Conservation (phyloP, 2,888 invertebrate species). For the Chloromyia formosa region DNA sequence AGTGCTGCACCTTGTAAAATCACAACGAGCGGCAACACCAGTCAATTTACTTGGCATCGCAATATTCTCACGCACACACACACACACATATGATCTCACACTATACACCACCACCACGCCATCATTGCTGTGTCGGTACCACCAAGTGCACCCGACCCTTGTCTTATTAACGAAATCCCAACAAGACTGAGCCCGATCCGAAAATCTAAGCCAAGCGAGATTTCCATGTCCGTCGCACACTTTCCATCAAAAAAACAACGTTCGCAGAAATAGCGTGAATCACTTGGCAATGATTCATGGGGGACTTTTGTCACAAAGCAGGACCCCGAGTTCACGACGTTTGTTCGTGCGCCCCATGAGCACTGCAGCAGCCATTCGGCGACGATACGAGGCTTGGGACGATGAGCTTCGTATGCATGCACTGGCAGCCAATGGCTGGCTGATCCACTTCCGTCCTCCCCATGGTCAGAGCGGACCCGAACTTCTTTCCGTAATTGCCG, state of each 20-base stretch:
- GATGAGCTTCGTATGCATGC: no score
- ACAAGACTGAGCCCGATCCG: not conserved
- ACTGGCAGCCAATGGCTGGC: no score
- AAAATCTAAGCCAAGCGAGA: not conserved
- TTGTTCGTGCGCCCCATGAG: not conserved
- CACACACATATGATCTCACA: no score
- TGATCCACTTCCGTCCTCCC: no score
- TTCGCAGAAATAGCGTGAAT: slow-evolving; percentile 4
- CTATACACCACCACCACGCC: no score
- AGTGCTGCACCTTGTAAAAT: no score
- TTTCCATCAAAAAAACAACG: slow-evolving; percentile 10
- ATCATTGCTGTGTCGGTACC: not conserved
- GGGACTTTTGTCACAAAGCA: not conserved
- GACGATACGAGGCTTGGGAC: no score
- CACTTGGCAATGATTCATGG: slow-evolving; percentile 17
- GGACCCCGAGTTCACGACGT: not conserved
- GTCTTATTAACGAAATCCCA: not conserved
- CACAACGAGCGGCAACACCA: not conserved
- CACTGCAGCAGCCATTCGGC: no score
- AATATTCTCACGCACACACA: not conserved
- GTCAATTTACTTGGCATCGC: not conserved
- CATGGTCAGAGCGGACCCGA: no score
- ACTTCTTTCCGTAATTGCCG: no score
- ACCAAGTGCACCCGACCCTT: slow-evolving; percentile 24
- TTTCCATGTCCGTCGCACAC: not conserved